phyloP scores from a whole-genome alignment of 2,797 vertebrate species.

The Rhinoraja longicauda region DNA sequence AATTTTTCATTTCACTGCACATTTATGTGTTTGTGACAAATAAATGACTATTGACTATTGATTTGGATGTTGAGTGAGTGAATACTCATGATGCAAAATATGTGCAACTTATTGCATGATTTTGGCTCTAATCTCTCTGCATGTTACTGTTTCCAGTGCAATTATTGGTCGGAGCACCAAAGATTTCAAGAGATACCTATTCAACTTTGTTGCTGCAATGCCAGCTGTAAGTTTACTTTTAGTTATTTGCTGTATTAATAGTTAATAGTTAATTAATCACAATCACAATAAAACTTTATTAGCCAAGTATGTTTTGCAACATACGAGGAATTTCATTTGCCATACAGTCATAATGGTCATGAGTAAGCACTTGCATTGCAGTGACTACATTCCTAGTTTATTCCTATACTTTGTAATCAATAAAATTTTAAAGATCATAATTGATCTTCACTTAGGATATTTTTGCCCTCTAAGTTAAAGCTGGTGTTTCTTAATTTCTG shows the following conservation, averaged over 20 bases:
- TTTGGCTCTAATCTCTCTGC: conserved; percentile 49
- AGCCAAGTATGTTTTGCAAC: no score
- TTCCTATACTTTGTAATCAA: neutral
- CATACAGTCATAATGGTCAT: neutral
- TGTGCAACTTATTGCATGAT: neutral
- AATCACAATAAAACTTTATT: no score
- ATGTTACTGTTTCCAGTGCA: conserved; percentile 84
- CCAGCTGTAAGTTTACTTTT: conserved; percentile 80
- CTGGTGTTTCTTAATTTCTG: conserved; percentile 37
- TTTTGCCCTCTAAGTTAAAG: conserved; percentile 41
- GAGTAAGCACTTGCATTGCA: neutral
- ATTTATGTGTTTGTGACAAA: no score
- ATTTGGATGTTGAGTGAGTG: neutral
- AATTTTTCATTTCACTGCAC: no score
- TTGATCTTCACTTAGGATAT: conserved; percentile 22
- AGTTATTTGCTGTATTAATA: conserved; percentile 23
- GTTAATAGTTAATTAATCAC: no score
- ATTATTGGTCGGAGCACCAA: conserved; percentile 91
- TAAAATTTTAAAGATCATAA: conserved; percentile 26
- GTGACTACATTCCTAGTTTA: conserved; percentile 29
- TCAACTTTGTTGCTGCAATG: conserved; percentile 93
- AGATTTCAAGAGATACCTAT: conserved; percentile 92
- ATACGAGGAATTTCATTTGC: no score
- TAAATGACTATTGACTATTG: no score
- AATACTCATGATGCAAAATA: neutral